Evolutionary conservation across 2,797 vertebrate genomes (phyloP), one percentile per base, ranked within the genome.

Genomic region (Chaenodraco wilsoni): DNA sequence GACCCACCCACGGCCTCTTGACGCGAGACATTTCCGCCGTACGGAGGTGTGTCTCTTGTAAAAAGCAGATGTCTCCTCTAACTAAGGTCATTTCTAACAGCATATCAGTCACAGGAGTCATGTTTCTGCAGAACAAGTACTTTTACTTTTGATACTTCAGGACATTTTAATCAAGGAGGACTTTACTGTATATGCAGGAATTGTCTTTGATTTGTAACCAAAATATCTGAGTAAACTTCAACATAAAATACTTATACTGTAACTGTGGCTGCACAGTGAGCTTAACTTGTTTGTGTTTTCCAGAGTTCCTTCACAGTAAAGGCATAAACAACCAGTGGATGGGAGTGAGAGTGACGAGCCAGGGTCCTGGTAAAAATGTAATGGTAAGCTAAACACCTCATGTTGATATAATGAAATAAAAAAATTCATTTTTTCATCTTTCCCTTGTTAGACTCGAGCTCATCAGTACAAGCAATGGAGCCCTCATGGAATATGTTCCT

Each of bases 331-430:
- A 95, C 75, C 97, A 98, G 1, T 98, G 97, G 97, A 96, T 98
- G 96, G 97, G 97, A 31, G 95, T 96, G 14, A 95, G 95, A 65
- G 96, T 98, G 55, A 93, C 86, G 63, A 98, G 97, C 81, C 97
- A 98, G 83, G 96, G 96, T 4, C 95, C 94, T 17, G 97, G 97
- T 65, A 95, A 95, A 81, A 97, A 96, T 73, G 88, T 98, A 8
- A 95, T 98, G 97, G 97, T 98, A 92, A 95, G 94, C 74, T 15
- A 58, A 59, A 46, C 3, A 21, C 50, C 40, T 4, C 9, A 16
- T 1, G 8, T 21, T 57, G 15, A 57, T 17, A 48, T 3, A 9
- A 37, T 41, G 1, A 44, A 7, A 17, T 5, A 52, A 23, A 0
- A 48, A 13, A 50, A 57, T 17, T 55, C 3, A 61, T 49, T 50